These are phyloP conservation scores for Anthoptus insignis DNA, from an alignment of 2,888 invertebrate genomes.

Conservation along the genomic window DNA sequence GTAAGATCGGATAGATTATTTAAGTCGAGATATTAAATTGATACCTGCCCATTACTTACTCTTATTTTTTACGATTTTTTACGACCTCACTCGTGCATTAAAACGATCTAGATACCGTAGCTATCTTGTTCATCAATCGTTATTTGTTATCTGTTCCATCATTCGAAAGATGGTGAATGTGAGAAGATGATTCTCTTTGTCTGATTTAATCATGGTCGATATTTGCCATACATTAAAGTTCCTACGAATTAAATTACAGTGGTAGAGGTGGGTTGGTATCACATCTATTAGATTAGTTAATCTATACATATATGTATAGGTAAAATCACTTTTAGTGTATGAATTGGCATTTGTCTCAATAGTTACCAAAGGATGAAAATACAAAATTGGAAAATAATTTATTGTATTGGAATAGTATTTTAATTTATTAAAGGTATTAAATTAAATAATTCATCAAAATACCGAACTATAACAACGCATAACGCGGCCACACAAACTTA, in stretches of 20 bases:
- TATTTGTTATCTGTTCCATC: slow-evolving; percentile 11
- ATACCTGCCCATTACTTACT: not conserved
- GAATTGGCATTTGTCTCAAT: slow-evolving; percentile 2
- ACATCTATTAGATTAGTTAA: not conserved
- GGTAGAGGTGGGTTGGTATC: not conserved
- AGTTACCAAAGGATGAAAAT: not conserved
- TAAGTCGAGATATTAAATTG: not conserved
- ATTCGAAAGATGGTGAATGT: not conserved
- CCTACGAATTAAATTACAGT: slow-evolving; percentile 8
- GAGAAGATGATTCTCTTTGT: no score
- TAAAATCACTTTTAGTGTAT: not conserved
- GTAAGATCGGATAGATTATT: not conserved
- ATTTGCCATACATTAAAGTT: slow-evolving; percentile 12
- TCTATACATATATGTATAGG: not conserved
- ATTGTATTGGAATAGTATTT: no score
- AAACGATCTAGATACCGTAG: not conserved
- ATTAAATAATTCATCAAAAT: no score
- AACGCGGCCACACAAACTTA: no score
- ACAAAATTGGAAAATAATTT: not conserved
- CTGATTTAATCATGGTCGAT: no score
- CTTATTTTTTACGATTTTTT: no score
- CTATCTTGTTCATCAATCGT: no score
- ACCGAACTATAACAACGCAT: no score
- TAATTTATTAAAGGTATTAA: no score
- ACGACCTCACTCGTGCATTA: slow-evolving; percentile 3